Evolutionary conservation across 2,888 invertebrate species (phyloP).

Genomic region (Timema podura): DNA sequence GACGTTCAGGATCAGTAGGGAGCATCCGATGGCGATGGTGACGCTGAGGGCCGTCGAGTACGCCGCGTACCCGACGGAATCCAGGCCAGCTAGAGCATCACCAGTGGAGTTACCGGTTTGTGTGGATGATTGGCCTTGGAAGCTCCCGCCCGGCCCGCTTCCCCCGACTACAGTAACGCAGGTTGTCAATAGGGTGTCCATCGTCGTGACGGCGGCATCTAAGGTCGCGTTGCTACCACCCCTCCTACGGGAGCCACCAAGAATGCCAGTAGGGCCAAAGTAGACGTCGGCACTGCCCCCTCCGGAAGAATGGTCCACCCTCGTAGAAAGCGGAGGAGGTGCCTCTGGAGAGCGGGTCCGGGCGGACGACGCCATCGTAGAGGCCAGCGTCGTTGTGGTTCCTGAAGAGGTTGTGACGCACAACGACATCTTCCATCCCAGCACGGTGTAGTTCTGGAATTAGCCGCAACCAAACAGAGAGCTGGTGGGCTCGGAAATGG

Average conservation of each 20-base stretch:
- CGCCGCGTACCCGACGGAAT: constrained; percentile 72
- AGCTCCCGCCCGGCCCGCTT: constrained; percentile 35
- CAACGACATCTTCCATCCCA: constrained; percentile 85
- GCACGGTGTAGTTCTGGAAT: constrained; percentile 87
- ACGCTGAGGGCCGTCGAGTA: constrained; percentile 74
- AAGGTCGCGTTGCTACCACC: constrained; percentile 2
- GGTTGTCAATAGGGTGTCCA: constrained; percentile 66
- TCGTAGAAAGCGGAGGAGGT: constrained; percentile 39
- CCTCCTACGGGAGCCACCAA: not conserved
- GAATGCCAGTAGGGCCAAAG: constrained; percentile 17
- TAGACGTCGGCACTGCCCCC: constrained; percentile 6
- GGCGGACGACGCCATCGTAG: constrained; percentile 84
- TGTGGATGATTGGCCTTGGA: constrained; percentile 54
- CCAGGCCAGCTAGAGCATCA: constrained; percentile 72
- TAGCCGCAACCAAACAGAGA: constrained; percentile 91
- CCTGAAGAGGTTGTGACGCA: constrained; percentile 82
- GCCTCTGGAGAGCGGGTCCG: constrained; percentile 68
- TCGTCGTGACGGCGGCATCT: constrained; percentile 49
- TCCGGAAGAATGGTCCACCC: not conserved
- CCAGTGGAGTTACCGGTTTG: constrained; percentile 29
- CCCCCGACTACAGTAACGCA: constrained; percentile 59
- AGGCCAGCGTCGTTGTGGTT: constrained; percentile 84
- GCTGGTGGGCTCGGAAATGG: constrained; percentile 90
- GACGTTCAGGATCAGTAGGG: constrained; percentile 74
- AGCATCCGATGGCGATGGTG: constrained; percentile 78